phyloP scores from a whole-genome alignment of 2,113 vertebrate species.

The Phasianus colchicus region DNA sequence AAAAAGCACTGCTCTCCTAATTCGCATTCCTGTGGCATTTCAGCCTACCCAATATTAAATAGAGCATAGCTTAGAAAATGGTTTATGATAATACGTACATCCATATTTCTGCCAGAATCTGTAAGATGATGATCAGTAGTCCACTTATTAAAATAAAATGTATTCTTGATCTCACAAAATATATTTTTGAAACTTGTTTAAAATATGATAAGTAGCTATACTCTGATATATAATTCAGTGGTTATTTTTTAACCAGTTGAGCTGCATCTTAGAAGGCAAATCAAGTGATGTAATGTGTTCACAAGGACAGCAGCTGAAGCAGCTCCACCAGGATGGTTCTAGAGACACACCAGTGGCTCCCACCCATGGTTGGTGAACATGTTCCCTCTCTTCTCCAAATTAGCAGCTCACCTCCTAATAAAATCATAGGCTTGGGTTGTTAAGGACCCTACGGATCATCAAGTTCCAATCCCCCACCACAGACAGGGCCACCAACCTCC shows the following conservation, averaged over 20 bases:
- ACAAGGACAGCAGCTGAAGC: background rate
- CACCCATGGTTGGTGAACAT: background rate
- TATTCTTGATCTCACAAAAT: background rate
- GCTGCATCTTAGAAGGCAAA: background rate
- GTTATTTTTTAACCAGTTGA: background rate
- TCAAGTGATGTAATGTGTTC: background rate
- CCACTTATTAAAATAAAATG: background rate
- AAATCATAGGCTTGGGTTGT: too few relatives aligned
- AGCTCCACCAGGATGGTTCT: background rate
- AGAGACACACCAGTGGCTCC: background rate
- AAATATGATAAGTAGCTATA: background rate
- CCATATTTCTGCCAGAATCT: background rate
- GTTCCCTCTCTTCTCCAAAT: background rate
- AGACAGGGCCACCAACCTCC: too few relatives aligned
- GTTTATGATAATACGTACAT: background rate
- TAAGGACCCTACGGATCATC: too few relatives aligned
- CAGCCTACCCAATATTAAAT: background rate
- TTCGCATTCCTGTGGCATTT: slow-evolving; percentile 3
- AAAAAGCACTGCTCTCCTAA: slow-evolving; percentile 1
- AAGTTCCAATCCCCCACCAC: too few relatives aligned
- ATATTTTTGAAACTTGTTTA: background rate
- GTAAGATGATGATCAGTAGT: background rate
- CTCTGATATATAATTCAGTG: background rate
- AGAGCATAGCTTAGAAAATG: background rate
- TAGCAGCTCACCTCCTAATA: background rate